Percentiles rank a stretch among this genome's conserved stretches.
Evolutionary conservation across 1,140 invertebrate genomes (phyloP).

Genomic region (Ruditapes philippinarum): DNA sequence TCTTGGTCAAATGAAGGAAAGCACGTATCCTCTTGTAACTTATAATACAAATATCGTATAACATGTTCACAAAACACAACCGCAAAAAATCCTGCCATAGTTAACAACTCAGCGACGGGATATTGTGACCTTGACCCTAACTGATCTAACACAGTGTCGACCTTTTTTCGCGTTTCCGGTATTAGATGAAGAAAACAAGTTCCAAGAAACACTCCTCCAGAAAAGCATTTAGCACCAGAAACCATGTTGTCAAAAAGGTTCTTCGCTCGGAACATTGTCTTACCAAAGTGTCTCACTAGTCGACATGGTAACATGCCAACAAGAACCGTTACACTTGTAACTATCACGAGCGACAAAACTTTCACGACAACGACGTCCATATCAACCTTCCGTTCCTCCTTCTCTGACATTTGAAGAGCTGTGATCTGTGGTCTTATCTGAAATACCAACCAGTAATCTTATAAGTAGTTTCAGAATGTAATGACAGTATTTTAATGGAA

Average conservation of each 20-base stretch:
- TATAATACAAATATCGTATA: constrained; percentile 72
- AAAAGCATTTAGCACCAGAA: constrained; percentile 87
- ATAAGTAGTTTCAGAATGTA: not conserved
- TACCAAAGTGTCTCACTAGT: constrained; percentile 75
- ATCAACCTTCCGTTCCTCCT: constrained; percentile 66
- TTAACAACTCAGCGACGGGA: constrained; percentile 88
- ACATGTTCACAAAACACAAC: constrained; percentile 89
- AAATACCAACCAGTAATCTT: not conserved
- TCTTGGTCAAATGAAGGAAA: constrained; percentile 48
- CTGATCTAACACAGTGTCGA: constrained; percentile 82
- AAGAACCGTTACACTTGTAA: constrained; percentile 79
- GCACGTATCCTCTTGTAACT: constrained; percentile 58
- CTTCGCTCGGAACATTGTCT: constrained; percentile 74
- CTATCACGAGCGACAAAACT: constrained; percentile 80
- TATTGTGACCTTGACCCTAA: constrained; percentile 85
- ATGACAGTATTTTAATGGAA: not conserved
- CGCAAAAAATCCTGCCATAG: constrained; percentile 89
- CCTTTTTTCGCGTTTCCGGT: constrained; percentile 87
- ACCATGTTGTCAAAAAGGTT: constrained; percentile 78
- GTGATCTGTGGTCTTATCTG: not conserved
- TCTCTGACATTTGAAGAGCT: constrained; percentile 45
- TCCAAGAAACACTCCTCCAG: constrained; percentile 89
- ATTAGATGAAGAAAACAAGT: constrained; percentile 89
- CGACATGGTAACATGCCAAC: constrained; percentile 79
- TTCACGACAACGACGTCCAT: constrained; percentile 85